These are phyloP conservation scores for Brachyalestes nurse DNA, from an alignment of 2,797 vertebrate genomes.

Conservation along the genomic window DNA sequence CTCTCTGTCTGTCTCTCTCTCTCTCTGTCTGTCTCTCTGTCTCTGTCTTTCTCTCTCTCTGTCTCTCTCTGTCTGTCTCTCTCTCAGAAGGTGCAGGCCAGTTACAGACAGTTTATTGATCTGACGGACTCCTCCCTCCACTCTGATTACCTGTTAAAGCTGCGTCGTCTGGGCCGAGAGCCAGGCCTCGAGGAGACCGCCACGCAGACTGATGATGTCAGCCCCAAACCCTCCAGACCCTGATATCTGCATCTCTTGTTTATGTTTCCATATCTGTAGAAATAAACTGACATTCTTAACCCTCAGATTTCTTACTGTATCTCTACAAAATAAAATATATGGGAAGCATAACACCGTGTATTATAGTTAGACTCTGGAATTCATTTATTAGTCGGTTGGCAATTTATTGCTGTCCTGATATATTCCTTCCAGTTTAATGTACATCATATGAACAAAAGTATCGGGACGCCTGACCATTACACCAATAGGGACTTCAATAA, in stretches of 20 bases:
- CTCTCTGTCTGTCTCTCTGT: not conserved
- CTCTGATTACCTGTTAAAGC: slow-evolving; percentile 62
- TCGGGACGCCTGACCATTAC: too few relatives aligned
- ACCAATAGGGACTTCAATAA: too few relatives aligned
- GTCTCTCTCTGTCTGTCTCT: not conserved
- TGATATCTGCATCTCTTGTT: not conserved
- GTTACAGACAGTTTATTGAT: slow-evolving; percentile 64
- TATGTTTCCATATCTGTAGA: not conserved
- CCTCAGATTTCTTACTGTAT: not conserved
- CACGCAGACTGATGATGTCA: slow-evolving; percentile 57
- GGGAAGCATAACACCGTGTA: not conserved
- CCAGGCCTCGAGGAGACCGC: slow-evolving; percentile 53
- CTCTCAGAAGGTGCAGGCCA: slow-evolving; percentile 60
- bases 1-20: too few relatives aligned
- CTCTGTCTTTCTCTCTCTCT: not conserved
- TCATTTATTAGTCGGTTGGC: not conserved
- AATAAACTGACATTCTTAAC: too few relatives aligned
- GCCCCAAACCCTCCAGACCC: not conserved
- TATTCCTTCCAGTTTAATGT: not conserved
- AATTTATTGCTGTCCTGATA: not conserved
- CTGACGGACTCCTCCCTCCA: slow-evolving; percentile 62
- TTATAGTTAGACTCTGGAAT: not conserved
- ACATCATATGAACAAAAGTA: too few relatives aligned
- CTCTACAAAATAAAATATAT: not conserved
- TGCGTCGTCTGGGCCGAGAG: slow-evolving; percentile 55